These are phyloP conservation scores for Pseudomugil tenellus DNA, from an alignment of 2,797 vertebrate species.

Conservation along the genomic window DNA sequence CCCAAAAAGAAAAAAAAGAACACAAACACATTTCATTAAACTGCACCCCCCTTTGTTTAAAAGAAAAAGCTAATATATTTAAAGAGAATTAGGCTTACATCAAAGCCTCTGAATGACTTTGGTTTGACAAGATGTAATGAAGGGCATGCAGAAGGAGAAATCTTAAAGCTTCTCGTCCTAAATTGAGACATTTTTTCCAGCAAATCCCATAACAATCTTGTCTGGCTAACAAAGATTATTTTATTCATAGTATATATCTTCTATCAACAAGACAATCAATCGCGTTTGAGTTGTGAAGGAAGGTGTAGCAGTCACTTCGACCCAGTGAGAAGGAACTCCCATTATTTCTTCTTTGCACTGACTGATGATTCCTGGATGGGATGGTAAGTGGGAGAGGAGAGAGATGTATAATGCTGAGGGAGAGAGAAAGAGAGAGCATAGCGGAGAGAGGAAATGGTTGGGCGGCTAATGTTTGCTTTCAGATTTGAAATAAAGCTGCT, in stretches of 20 bases:
- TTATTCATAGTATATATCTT: slow-evolving; percentile 68
- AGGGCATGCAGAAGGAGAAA: slow-evolving; percentile 12
- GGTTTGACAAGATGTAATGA: slow-evolving; percentile 20
- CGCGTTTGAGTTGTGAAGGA: slow-evolving; percentile 68
- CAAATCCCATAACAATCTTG: slow-evolving; percentile 13
- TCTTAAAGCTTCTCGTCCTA: slow-evolving; percentile 38
- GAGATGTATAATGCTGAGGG: slow-evolving; percentile 20
- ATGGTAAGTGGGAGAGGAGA: slow-evolving; percentile 41
- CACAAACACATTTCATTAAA: slow-evolving; percentile 51
- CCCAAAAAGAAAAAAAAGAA: slow-evolving; percentile 20
- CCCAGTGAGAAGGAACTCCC: slow-evolving; percentile 65
- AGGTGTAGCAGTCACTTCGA: slow-evolving; percentile 71
- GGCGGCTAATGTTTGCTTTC: slow-evolving; percentile 75
- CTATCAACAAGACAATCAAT: slow-evolving; percentile 66
- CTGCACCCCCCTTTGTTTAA: slow-evolving; percentile 31
- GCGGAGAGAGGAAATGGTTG: slow-evolving; percentile 54
- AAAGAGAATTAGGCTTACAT: slow-evolving; percentile 25
- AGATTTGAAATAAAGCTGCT: slow-evolving; percentile 75
- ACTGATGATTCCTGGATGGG: slow-evolving; percentile 71
- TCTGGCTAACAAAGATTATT: slow-evolving; percentile 43
- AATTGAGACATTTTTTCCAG: slow-evolving; percentile 18
- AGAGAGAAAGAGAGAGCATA: slow-evolving; percentile 54
- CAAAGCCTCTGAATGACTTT: slow-evolving; percentile 30
- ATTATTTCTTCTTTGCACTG: slow-evolving; percentile 76
- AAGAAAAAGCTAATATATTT: slow-evolving; percentile 46